Conservation (phyloP, 2,113 vertebrate species). For the Stegostoma tigrinum region DNA sequence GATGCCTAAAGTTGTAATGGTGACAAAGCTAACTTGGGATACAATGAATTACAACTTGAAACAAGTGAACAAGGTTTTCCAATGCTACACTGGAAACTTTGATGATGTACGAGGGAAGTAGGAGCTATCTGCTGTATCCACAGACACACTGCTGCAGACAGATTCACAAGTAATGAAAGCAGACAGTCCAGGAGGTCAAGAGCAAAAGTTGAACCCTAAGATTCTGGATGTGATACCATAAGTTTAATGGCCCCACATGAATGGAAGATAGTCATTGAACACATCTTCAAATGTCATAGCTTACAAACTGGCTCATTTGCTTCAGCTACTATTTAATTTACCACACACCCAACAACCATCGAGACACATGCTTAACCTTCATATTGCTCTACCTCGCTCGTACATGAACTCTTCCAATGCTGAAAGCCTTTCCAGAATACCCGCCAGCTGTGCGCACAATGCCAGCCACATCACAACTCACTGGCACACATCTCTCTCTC, state of each 20-base stretch:
- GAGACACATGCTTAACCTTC: neutral
- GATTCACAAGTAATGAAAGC: neutral
- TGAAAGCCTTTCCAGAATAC: neutral
- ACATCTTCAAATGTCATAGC: neutral
- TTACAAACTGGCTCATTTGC: neutral
- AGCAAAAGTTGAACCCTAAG: neutral
- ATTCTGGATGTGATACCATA: neutral
- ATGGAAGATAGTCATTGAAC: neutral
- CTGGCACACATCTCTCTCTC: neutral
- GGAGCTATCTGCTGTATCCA: neutral
- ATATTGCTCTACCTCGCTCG: neutral
- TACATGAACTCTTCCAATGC: neutral
- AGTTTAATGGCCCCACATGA: neutral
- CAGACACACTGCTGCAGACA: neutral
- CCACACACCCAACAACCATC: neutral
- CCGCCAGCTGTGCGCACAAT: neutral
- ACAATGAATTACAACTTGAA: neutral
- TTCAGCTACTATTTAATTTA: neutral
- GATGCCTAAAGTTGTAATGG: neutral
- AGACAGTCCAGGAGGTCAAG: neutral
- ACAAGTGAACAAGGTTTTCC: neutral
- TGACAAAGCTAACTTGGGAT: neutral
- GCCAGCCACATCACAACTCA: neutral
- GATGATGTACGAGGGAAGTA: neutral
- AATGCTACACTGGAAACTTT: neutral